A percentile compares a stretch with the other conserved stretches of the same genome.
These are phyloP conservation scores for Sebastes variabilis DNA, from an alignment of 2,797 vertebrate genomes.

Conservation along the genomic window DNA sequence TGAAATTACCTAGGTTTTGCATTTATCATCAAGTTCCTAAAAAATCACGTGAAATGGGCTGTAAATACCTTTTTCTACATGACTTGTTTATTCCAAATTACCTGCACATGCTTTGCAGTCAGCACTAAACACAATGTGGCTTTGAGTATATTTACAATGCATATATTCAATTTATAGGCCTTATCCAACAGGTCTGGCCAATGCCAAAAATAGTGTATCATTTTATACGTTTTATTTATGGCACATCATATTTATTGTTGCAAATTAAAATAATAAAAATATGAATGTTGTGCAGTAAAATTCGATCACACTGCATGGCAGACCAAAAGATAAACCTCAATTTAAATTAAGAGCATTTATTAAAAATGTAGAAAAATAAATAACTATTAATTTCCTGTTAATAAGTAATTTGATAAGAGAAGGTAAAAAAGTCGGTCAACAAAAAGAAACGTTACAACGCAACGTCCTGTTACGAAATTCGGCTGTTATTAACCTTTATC, in stretches of 20 bases:
- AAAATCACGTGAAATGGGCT: constrained; percentile 46
- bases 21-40: constrained; percentile 50
- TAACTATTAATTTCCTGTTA: background rate
- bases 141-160: constrained; percentile 9
- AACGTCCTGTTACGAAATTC: constrained; percentile 29
- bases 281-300: background rate
- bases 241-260: background rate
- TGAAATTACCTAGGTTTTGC: constrained; percentile 43
- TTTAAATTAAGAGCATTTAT: constrained; percentile 8
- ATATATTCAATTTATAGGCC: constrained; percentile 1
- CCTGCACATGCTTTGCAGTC: constrained; percentile 41
- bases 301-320: background rate
- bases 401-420: background rate
- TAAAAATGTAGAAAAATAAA: constrained; percentile 25
- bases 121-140: constrained; percentile 21
- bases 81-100: constrained; percentile 45
- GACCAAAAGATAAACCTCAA: background rate
- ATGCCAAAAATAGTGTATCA: background rate
- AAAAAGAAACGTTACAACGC: constrained; percentile 25
- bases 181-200: background rate
- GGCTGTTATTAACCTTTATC: background rate
- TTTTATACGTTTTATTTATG: background rate
- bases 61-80: constrained; percentile 32
- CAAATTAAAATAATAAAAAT: background rate
- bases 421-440: constrained; percentile 42